These are phyloP conservation scores for Pseudomugil tenellus DNA, from an alignment of 2,797 vertebrate genomes.

Conservation along the genomic window DNA sequence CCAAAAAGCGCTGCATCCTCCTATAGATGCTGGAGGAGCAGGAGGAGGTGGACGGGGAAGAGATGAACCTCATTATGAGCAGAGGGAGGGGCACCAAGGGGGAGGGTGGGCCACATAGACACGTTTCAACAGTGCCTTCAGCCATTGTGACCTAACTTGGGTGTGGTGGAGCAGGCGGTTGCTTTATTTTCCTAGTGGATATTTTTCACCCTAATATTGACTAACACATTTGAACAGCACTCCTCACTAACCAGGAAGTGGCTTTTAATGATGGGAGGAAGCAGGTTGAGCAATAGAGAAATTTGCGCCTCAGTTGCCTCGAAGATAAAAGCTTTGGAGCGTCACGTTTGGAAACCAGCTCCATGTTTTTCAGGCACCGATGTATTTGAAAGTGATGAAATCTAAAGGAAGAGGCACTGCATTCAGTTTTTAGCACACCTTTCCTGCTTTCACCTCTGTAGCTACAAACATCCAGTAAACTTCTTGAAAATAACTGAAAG, in stretches of 20 bases:
- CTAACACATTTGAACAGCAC: conserved; percentile 49
- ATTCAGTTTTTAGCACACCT: not conserved
- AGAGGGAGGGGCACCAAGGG: conserved; percentile 10
- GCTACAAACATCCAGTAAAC: not conserved
- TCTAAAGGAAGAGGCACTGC: not conserved
- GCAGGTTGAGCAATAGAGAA: conserved; percentile 11
- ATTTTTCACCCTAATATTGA: conserved; percentile 27
- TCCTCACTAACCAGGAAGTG: conserved; percentile 35
- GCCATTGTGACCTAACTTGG: conserved; percentile 41
- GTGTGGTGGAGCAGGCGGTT: conserved; percentile 32
- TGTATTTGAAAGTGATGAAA: not conserved
- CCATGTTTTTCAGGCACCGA: not conserved
- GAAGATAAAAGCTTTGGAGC: conserved; percentile 16
- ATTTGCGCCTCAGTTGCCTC: conserved; percentile 21
- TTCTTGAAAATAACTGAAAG: not conserved
- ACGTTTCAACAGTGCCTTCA: conserved; percentile 60
- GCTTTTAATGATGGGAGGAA: conserved; percentile 15
- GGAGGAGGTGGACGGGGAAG: conserved; percentile 2
- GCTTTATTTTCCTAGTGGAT: conserved; percentile 40
- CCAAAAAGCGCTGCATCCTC: conserved; percentile 79
- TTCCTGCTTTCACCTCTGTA: not conserved
- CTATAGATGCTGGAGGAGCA: conserved; percentile 60
- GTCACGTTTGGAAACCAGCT: conserved; percentile 18
- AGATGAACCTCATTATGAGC: conserved; percentile 21
- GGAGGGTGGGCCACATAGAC: conserved; percentile 16